Percentiles rank a stretch among this genome's conserved stretches.
Evolutionary conservation across 1,140 invertebrate species (phyloP).

Genomic region (Oncopeltus fasciatus): DNA sequence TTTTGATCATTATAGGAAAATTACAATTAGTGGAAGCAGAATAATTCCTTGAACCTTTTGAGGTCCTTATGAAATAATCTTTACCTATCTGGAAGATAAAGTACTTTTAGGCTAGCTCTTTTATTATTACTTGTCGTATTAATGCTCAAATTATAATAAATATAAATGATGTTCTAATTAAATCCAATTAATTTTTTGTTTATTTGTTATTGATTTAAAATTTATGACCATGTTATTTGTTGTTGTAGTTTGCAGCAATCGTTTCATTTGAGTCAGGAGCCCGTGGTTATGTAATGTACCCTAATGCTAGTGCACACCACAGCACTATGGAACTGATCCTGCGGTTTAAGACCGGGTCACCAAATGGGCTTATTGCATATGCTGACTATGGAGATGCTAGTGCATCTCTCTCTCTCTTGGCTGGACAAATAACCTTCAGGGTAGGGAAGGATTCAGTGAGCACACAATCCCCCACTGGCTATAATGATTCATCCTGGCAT

Average conservation of each 20-base stretch:
- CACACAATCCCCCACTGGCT: conserved; percentile 41
- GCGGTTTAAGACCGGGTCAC: conserved; percentile 71
- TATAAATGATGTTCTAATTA: too few relatives aligned
- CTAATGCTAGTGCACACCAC: conserved; percentile 38
- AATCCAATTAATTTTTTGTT: too few relatives aligned
- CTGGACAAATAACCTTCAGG: conserved; percentile 54
- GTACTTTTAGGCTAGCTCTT: too few relatives aligned
- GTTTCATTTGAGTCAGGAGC: conserved; percentile 42
- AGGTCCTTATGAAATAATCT: too few relatives aligned
- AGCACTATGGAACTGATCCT: conserved; percentile 60
- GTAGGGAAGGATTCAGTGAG: conserved; percentile 41
- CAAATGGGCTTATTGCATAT: conserved; percentile 65
- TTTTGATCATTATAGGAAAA: too few relatives aligned
- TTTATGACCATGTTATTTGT: too few relatives aligned
- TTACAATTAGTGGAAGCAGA: too few relatives aligned
- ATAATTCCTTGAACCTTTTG: too few relatives aligned
- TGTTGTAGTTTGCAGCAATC: conserved; percentile 39
- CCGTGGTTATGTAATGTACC: conserved; percentile 48
- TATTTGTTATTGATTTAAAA: too few relatives aligned
- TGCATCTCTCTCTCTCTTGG: conserved; percentile 46
- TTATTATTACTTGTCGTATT: too few relatives aligned
- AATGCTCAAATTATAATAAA: too few relatives aligned
- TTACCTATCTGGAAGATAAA: too few relatives aligned
- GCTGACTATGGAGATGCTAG: conserved; percentile 46
- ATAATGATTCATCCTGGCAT: conserved; percentile 86